These are phyloP conservation scores for Caenorhabditis sp. DNA, from an alignment of 2,888 invertebrate species.

Conservation along the genomic window DNA sequence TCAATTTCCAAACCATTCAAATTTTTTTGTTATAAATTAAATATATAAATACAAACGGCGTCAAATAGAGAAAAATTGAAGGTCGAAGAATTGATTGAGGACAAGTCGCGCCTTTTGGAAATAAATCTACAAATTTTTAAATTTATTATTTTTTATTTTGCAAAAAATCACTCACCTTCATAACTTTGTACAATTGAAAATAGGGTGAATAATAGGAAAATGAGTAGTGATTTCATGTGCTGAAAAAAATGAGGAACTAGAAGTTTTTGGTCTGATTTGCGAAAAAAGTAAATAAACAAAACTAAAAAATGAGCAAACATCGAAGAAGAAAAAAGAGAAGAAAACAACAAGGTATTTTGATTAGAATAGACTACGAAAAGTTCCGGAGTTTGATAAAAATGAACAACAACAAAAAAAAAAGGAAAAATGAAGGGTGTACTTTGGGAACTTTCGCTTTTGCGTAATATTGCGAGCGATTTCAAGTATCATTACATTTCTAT, in stretches of 20 bases:
- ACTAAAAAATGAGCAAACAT: too few relatives aligned
- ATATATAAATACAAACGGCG: slow-evolving; percentile 25
- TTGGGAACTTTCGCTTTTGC: slow-evolving; percentile 9
- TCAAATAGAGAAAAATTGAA: slow-evolving; percentile 32
- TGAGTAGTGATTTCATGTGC: not conserved
- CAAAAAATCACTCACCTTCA: not conserved
- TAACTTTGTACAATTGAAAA: not conserved
- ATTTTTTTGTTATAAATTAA: slow-evolving; percentile 31
- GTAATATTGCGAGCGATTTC: not conserved
- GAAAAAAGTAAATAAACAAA: too few relatives aligned
- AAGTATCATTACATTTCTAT: not conserved
- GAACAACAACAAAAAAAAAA: not conserved
- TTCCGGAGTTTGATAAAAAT: too few relatives aligned
- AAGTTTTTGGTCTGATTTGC: too few relatives aligned
- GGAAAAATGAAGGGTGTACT: not conserved
- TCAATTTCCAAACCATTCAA: too few relatives aligned
- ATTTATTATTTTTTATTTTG: not conserved
- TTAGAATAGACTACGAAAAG: too few relatives aligned
- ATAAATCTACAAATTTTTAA: slow-evolving; percentile 43
- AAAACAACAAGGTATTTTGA: too few relatives aligned
- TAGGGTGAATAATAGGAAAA: too few relatives aligned
- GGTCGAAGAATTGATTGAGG: slow-evolving; percentile 38
- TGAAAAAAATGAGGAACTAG: too few relatives aligned
- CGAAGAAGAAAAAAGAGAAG: too few relatives aligned
- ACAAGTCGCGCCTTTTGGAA: slow-evolving; percentile 34